Base-by-base conservation (phyloP, 2,888 invertebrate species). In the Falcaria lacertinaria region DNA sequence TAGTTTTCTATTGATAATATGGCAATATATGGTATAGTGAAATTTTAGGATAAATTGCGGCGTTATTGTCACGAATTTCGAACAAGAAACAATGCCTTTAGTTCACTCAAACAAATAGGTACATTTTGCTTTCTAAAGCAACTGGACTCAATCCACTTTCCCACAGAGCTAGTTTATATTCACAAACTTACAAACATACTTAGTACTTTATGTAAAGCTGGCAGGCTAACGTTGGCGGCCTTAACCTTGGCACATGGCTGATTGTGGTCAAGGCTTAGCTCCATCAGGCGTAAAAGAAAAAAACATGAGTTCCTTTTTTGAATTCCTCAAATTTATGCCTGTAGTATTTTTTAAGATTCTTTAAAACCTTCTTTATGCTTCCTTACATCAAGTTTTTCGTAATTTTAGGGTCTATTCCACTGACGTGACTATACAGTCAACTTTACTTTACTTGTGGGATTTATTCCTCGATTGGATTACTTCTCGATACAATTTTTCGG, bases 21-120 rank as follows among this genome's bases (percentile, higher is more conserved):
- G n/a, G n/a, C n/a, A n/a, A n/a, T n/a, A n/a, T n/a, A n/a, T n/a
- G n/a, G n/a, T n/a, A n/a, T n/a, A n/a, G n/a, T n/a, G n/a, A n/a
- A n/a, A n/a, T n/a, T n/a, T n/a, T n/a, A n/a, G n/a, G n/a, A n/a
- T n/a, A n/a, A n/a, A n/a, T n/a, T n/a, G n/a, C n/a, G 19, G 19
- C 3, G 19, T 4, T 19, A 19, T 4, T 4, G 19, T 19, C 19
- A 19, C 19, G 19, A 19, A 4, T 19, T 19, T 19, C 0, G 3
- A 19, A 11, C 28, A 14, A 22, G 19, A 19, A 22, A 36, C 19
- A 19, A n/a, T 36, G 14, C 19, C 22, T 94, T 97, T 22, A 14
- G 2, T 11, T n/a, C n/a, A 15, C 0, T 36, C 2, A 19, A 8
- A 17, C 6, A 36, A 14, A 35, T n/a, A 35, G 22, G 22, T 36